Base-by-base conservation (phyloP, 2,888 invertebrate species). In the Pristionchus maxplancki region DNA sequence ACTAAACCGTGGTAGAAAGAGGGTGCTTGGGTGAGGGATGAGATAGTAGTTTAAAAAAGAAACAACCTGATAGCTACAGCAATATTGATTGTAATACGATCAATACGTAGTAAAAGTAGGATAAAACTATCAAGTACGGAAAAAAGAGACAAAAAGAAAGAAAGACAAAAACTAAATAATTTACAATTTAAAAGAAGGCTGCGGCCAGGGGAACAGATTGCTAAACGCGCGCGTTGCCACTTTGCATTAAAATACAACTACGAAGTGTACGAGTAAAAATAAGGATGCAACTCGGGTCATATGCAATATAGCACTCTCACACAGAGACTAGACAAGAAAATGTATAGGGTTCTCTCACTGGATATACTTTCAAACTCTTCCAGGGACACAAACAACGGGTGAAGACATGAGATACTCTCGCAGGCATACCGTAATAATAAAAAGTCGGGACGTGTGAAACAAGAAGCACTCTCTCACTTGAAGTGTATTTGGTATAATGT, bases 161-260 rank as follows among this genome's bases (percentile, higher is more conserved):
- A 53, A 58, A 40, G 28, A 64, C n/a, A n/a, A 58, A 83, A 64
- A 64, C n/a, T 40, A 85, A 85, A 48, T 64, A 85, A 62, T 28
- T 48, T 62, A 85, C 40, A 44, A 28, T 37, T 85, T 31, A 64
- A 40, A 64, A 44, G 44, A n/a, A 40, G 85, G 85, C 85, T 85
- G 85, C 85, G 85, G 64, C 64, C 64, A 20, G 85, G 64, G 85
- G 85, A 85, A n/a, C 85, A 85, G 64, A 85, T 85, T 85, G 85
- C 85, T 85, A 85, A 85, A 85, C 85, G 85, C 85, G 85, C 85
- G 85, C 85, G 62, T 20, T 64, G 85, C 62, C 62, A 85, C 85
- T 85, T 83, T 83, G 37, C 31, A 78, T 44, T 48, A 78, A 78
- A 78, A 78, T 78, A 78, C 78, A 78, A 48, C 78, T 78, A 78